Base-by-base conservation (phyloP, 2,113 vertebrate species). In the Odocoileus virginianus region DNA sequence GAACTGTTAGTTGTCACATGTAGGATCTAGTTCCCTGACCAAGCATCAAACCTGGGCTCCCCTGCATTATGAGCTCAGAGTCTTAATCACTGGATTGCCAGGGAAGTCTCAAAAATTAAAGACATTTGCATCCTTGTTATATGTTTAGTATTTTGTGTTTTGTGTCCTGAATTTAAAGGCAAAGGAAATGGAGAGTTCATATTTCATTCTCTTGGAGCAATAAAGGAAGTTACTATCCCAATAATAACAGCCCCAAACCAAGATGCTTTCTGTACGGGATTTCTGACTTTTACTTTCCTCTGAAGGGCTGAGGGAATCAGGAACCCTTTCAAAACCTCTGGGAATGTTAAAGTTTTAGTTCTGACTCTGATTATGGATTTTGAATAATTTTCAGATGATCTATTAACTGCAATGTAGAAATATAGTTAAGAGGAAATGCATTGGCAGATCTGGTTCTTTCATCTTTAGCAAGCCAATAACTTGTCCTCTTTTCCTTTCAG, bases 321-420 rank as follows among this genome's bases (percentile, higher is more conserved):
- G 28, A 86, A 23, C 12, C 23, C 5, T 57, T 21, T 40, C 58
- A 54, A 25, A 82, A 60, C 14, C n/a, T 88, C 60, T n/a, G 30
- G 45, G 43, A 79, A 89, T 50, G 7, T 60, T 55, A 11, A 16
- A 60, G n/a, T 86, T 84, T 97, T 94, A 43, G 94, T 89, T 97
- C 30, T 88, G 47, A 95, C 25, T 90, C 13, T 96, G 28, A 15
- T 74, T 43, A 89, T 89, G 83, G 83, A 94, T 86, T 67, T 97
- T 74, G 19, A 83, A 67, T 85, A 36, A 81, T 30, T 23, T 85
- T 54, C 57, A 88, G 85, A 83, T 76, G 85, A 4, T 45, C 4
- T 82, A 88, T 60, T 61, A 71, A 54, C 81, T 23, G 9, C n/a
- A 74, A n/a, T 96, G 78, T 6, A 84, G 83, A 96, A 94, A 57